phyloP scores from a whole-genome alignment of 2,888 invertebrate genomes.

The Furcula furcula region DNA sequence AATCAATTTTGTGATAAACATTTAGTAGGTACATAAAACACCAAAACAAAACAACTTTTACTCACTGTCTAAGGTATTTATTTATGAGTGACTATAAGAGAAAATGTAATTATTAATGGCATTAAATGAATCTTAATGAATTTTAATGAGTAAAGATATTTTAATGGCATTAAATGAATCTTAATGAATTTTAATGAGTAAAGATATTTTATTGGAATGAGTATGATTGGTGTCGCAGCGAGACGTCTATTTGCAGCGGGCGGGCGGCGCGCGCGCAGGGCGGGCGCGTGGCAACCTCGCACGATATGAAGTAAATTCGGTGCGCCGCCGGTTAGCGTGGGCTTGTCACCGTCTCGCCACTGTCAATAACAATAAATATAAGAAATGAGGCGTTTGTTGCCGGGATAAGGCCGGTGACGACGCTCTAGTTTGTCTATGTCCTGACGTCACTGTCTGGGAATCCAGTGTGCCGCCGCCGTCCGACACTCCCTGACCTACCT shows the following conservation, averaged over 20 bases:
- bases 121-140: too few relatives aligned
- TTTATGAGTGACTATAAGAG: too few relatives aligned
- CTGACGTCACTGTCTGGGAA: conserved; percentile 79
- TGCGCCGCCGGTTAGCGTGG: conserved; percentile 59
- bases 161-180: too few relatives aligned
- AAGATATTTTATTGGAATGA: too few relatives aligned
- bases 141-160: too few relatives aligned
- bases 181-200: too few relatives aligned
- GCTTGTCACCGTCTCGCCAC: conserved; percentile 77
- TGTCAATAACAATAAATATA: conserved; percentile 77
- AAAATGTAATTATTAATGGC: too few relatives aligned
- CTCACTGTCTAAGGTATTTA: too few relatives aligned
- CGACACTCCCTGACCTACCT: conserved; percentile 76
- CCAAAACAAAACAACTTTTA: too few relatives aligned
- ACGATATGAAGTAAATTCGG: conserved; percentile 54
- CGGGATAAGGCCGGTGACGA: conserved; percentile 71
- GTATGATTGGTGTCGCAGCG: too few relatives aligned
- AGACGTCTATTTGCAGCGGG: conserved; percentile 55
- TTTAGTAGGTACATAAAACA: too few relatives aligned
- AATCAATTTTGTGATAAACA: too few relatives aligned
- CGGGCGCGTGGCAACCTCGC: conserved; percentile 44
- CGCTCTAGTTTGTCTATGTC: conserved; percentile 77
- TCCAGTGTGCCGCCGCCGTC: conserved; percentile 56
- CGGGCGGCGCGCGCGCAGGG: conserved; percentile 43
- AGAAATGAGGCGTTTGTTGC: conserved; percentile 71